Percentiles rank a stretch among this genome's conserved stretches.
Evolutionary conservation across 2,113 vertebrate genomes (phyloP).

Genomic region (Centropus unirufus): DNA sequence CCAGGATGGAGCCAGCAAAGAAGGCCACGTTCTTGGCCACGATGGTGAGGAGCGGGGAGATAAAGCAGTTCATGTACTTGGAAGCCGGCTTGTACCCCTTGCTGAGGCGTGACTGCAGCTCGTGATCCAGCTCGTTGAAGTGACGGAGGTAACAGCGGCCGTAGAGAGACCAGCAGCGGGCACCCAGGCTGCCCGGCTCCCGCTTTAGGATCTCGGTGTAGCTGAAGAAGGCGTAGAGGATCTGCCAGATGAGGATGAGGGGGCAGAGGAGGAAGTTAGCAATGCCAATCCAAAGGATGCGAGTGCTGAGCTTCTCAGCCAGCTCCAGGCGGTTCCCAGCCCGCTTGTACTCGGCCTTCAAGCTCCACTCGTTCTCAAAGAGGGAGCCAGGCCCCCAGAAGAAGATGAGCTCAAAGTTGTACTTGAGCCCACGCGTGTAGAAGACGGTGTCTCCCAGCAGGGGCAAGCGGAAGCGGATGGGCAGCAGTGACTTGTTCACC

Average conservation of each 20-base stretch:
- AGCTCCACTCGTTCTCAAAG: slow-evolving; percentile 96
- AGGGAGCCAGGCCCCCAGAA: slow-evolving; percentile 96
- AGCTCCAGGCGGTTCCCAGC: slow-evolving; percentile 91
- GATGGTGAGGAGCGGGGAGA: slow-evolving; percentile 92
- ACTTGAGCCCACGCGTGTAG: slow-evolving; percentile 95
- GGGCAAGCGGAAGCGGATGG: slow-evolving; percentile 89
- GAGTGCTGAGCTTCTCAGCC: slow-evolving; percentile 90
- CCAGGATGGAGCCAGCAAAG: slow-evolving; percentile 96
- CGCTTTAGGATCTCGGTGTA: slow-evolving; percentile 96
- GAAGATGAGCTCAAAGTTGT: slow-evolving; percentile 99
- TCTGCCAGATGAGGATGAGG: slow-evolving; percentile 98
- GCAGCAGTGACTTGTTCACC: slow-evolving; percentile 97
- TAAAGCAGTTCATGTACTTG: slow-evolving; percentile 99
- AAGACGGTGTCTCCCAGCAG: slow-evolving; percentile 88
- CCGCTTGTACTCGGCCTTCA: slow-evolving; percentile 94
- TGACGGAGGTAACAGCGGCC: slow-evolving; percentile 97
- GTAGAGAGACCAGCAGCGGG: slow-evolving; percentile 97
- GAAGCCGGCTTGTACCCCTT: slow-evolving; percentile 97
- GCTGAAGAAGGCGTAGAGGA: slow-evolving; percentile 98
- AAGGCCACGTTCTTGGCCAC: slow-evolving; percentile 97
- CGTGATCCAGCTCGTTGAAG: slow-evolving; percentile 96
- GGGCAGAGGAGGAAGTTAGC: slow-evolving; percentile 97
- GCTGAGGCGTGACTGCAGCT: slow-evolving; percentile 94
- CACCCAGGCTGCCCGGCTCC: slow-evolving; percentile 94
- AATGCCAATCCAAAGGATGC: slow-evolving; percentile 96